Conservation (phyloP, 2,797 vertebrate species). For the Tadarida brasiliensis region DNA sequence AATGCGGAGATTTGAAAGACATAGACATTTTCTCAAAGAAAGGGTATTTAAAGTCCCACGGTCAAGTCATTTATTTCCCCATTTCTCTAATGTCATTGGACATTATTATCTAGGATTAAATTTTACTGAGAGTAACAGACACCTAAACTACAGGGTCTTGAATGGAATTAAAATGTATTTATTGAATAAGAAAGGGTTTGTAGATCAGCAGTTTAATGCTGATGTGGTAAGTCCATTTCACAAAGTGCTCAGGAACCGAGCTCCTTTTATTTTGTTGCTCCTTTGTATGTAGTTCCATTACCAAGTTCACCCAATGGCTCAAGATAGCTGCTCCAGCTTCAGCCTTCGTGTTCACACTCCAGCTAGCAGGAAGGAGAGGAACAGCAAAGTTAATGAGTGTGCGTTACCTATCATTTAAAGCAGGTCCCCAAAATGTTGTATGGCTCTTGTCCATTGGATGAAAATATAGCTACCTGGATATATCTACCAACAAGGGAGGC, state of each 20-base stretch:
- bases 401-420: not conserved
- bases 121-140: not conserved
- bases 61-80: not conserved
- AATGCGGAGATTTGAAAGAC: not conserved
- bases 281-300: not conserved
- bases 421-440: not conserved
- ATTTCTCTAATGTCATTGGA: not conserved
- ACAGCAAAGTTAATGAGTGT: not conserved
- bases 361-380: not conserved
- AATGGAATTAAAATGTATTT: slow-evolving; percentile 13
- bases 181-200: not conserved
- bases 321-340: not conserved
- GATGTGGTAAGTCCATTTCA: not conserved
- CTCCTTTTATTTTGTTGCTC: not conserved
- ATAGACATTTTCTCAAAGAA: not conserved
- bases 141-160: not conserved
- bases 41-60: not conserved
- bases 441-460: not conserved
- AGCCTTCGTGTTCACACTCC: not conserved
- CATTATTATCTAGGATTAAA: slow-evolving; percentile 6
- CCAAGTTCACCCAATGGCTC: not conserved
- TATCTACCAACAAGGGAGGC: not conserved
- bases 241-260: not conserved
- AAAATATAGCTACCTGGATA: not conserved
- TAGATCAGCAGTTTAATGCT: not conserved